phyloP scores from a whole-genome alignment of 2,113 vertebrate genomes.

The Solea solea region DNA sequence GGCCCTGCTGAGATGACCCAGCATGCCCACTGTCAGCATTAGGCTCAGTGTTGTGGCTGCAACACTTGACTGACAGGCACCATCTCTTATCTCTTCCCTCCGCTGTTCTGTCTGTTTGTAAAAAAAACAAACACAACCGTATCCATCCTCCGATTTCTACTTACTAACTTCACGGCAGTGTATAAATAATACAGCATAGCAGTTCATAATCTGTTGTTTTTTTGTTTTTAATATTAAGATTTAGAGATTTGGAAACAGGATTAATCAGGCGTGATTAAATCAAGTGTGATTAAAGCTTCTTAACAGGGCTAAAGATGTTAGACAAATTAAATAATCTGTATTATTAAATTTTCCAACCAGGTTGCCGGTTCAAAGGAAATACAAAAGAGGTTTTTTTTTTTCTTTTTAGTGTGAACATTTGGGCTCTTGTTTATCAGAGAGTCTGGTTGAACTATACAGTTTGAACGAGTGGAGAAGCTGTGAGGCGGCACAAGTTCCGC shows the following conservation, averaged over 20 bases:
- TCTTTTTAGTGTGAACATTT: not conserved
- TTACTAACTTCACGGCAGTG: not conserved
- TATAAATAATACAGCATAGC: constrained; percentile 28
- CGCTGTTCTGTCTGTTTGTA: constrained; percentile 48
- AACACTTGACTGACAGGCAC: constrained; percentile 40
- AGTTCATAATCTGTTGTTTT: constrained; percentile 1
- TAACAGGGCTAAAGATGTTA: constrained; percentile 19
- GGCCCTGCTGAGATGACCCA: constrained; percentile 81
- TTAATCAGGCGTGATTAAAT: too few species aligned
- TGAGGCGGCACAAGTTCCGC: constrained; percentile 45
- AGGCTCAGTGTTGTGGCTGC: constrained; percentile 75
- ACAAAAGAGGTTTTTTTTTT: not conserved
- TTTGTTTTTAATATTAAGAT: constrained; percentile 20
- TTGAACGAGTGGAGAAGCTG: constrained; percentile 25
- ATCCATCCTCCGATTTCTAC: not conserved
- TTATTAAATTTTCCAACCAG: not conserved
- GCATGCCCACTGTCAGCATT: constrained; percentile 76
- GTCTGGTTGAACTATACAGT: constrained; percentile 22
- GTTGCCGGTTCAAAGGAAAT: constrained; percentile 1
- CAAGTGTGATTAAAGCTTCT: constrained; percentile 32
- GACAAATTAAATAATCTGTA: constrained; percentile 43
- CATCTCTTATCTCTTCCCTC: constrained; percentile 40
- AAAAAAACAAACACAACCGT: not conserved
- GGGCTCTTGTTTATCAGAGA: constrained; percentile 11
- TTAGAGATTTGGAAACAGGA: not conserved